Evolutionary conservation across 2,797 vertebrate species (phyloP).

Genomic region (Rhinoraja longicauda): DNA sequence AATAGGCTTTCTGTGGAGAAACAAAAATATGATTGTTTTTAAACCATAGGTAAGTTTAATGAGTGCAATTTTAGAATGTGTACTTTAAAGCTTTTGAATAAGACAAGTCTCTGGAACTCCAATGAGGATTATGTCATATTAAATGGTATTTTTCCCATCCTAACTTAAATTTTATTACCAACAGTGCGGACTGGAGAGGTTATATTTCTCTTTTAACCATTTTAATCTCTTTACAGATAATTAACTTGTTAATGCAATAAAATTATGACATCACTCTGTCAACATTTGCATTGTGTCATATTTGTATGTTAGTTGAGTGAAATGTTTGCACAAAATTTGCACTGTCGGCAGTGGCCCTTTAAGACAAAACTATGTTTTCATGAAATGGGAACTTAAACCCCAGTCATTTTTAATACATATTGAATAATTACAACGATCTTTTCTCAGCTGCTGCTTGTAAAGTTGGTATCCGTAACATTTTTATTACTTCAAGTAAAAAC

Average conservation of each 20-base stretch:
- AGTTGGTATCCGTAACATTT: not conserved
- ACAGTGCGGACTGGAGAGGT: not conserved
- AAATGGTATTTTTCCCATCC: not conserved
- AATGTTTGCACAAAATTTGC: not conserved
- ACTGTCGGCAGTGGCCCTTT: not conserved
- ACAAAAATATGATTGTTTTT: not conserved
- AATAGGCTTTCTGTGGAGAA: slow-evolving; percentile 18
- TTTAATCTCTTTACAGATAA: not conserved
- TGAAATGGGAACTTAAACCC: not conserved
- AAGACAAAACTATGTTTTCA: not conserved
- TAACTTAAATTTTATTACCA: not conserved
- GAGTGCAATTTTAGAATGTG: not conserved
- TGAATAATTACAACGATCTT: not conserved
- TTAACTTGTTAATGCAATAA: not conserved
- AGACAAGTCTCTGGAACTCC: not conserved
- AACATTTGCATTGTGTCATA: not conserved
- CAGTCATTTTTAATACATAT: not conserved
- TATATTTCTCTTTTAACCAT: not conserved
- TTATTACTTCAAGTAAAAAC: slow-evolving; percentile 11
- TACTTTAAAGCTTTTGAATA: not conserved
- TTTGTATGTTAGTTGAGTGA: not conserved
- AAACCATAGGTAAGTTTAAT: not conserved
- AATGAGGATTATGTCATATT: not conserved
- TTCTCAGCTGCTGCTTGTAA: slow-evolving; percentile 16
- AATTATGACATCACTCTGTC: slow-evolving; percentile 23